Evolutionary conservation across 2,888 invertebrate species (phyloP).

Genomic region (Liodrosophila aerea): DNA sequence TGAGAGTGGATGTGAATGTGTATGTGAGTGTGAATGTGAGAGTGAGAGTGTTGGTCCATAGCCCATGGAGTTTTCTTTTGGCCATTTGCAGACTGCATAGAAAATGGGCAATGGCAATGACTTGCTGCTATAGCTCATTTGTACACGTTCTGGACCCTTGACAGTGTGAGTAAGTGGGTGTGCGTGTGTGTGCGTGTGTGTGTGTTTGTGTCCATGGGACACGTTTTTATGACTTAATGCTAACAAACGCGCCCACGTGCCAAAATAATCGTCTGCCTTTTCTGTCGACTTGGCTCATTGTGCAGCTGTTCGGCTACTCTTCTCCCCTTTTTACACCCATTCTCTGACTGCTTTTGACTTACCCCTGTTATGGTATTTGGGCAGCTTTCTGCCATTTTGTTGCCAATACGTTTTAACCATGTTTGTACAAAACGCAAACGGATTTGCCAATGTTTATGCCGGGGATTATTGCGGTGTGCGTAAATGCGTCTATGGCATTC

Average conservation of each 20-base stretch:
- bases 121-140: conserved; percentile 44
- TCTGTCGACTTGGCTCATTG: conserved; percentile 76
- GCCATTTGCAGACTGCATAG: conserved; percentile 57
- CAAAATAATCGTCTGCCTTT: conserved; percentile 77
- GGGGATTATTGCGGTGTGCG: conserved; percentile 75
- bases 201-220: conserved; percentile 60
- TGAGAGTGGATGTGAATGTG: not conserved
- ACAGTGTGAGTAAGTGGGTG: conserved; percentile 11
- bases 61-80: conserved; percentile 38
- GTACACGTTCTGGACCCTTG: conserved; percentile 10
- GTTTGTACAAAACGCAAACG: conserved; percentile 76
- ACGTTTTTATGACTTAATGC: conserved; percentile 79
- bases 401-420: conserved; percentile 77
- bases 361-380: conserved; percentile 26
- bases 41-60: too few relatives aligned
- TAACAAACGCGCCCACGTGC: conserved; percentile 78
- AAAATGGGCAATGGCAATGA: conserved; percentile 53
- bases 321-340: not conserved
- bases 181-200: conserved; percentile 15
- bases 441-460: conserved; percentile 77
- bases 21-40: too few relatives aligned
- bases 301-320: conserved; percentile 46
- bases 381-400: conserved; percentile 63
- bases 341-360: not conserved
- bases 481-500: conserved; percentile 60